Evolutionary conservation across 2,797 vertebrate species (phyloP).

Genomic region (Myiothlypis chrysogaster): DNA sequence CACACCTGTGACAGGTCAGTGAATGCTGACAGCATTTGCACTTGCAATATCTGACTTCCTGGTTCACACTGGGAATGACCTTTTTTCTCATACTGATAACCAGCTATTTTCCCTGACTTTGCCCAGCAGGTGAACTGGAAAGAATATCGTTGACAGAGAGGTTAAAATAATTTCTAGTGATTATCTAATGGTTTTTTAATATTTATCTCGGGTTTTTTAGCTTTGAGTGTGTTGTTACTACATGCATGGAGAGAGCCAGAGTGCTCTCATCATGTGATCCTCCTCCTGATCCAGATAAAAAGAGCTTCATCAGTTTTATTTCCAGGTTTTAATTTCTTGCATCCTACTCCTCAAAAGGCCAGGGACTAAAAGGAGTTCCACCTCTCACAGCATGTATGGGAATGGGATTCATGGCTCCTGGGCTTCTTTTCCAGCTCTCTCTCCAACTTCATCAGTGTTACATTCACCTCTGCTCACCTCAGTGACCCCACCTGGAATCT

Average conservation of each 20-base stretch:
- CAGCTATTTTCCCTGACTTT: neutral
- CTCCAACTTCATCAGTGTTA: neutral
- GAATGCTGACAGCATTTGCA: neutral
- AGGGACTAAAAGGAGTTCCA: neutral
- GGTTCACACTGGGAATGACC: neutral
- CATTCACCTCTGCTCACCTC: neutral
- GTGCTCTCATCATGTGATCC: neutral
- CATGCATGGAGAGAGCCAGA: neutral
- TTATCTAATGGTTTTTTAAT: neutral
- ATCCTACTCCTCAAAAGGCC: neutral
- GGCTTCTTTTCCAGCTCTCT: neutral
- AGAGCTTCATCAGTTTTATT: neutral
- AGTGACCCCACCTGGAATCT: neutral
- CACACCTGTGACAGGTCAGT: neutral
- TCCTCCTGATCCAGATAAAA: neutral
- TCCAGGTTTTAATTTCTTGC: neutral
- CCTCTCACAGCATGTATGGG: fast-evolving
- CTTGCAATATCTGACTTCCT: neutral
- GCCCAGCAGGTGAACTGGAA: neutral
- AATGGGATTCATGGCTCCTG: neutral
- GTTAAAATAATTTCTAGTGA: neutral
- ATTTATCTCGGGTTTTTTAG: neutral
- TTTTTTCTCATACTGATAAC: neutral
- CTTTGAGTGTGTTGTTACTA: neutral
- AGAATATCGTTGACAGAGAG: neutral